Evolutionary conservation across 2,113 vertebrate species (phyloP).

Genomic region (Oryzias celebensis): DNA sequence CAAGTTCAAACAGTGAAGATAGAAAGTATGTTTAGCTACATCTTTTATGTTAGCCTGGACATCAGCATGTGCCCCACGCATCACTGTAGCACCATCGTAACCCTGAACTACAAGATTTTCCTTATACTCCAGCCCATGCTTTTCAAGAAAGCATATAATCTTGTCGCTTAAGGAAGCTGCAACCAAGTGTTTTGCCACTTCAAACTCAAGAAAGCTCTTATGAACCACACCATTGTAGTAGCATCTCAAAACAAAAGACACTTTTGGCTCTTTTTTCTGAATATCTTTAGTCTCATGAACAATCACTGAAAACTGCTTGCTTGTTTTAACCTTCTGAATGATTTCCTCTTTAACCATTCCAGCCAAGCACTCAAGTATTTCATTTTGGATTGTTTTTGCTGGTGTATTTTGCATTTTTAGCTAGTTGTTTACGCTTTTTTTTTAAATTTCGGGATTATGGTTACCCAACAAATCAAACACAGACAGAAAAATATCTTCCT

Average conservation of each 20-base stretch:
- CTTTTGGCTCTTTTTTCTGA: slow-evolving; percentile 7
- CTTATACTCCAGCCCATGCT: background rate
- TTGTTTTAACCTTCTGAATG: background rate
- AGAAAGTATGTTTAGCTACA: background rate
- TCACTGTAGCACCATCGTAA: slow-evolving; percentile 1
- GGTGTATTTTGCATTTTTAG: slow-evolving; percentile 1
- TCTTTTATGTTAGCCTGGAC: slow-evolving; percentile 2
- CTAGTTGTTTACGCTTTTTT: background rate
- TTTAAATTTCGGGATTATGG: no score
- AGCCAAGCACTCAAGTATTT: slow-evolving; percentile 2
- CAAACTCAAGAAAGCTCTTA: background rate
- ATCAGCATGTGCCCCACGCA: background rate
- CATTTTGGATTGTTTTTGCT: background rate
- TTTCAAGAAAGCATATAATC: no score
- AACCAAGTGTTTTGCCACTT: background rate
- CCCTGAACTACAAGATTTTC: background rate
- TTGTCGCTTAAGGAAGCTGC: background rate
- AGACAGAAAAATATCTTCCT: no score
- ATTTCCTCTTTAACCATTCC: background rate
- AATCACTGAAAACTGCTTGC: background rate
- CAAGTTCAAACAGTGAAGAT: no score
- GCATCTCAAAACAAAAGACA: background rate
- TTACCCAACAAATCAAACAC: no score
- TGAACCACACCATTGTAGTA: background rate
- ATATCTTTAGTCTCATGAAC: slow-evolving; percentile 3